These are phyloP conservation scores for Conomelus anceps DNA, from an alignment of 2,888 invertebrate species.

Conservation along the genomic window DNA sequence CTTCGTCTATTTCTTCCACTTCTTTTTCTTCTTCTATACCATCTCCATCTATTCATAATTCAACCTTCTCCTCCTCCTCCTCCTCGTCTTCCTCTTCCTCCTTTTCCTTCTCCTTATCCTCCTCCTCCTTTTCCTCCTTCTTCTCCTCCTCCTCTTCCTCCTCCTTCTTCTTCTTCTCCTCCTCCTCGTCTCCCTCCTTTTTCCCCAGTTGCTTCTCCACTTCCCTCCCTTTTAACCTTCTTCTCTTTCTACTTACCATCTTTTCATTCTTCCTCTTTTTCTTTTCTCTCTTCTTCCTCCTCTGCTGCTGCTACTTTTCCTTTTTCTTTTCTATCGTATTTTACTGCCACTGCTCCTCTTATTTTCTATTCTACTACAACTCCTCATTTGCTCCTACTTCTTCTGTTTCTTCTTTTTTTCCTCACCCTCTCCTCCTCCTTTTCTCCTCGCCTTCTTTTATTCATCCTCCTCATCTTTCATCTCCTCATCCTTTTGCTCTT, in stretches of 20 bases:
- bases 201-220: background rate
- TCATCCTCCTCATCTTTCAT: too few species aligned
- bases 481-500: too few species aligned
- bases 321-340: too few species aligned
- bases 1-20: background rate
- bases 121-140: background rate
- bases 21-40: background rate
- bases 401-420: background rate
- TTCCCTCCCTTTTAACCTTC: background rate
- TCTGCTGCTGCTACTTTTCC: too few species aligned
- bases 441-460: too few species aligned
- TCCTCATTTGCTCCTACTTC: too few species aligned
- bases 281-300: background rate
- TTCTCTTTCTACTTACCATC: background rate
- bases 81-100: background rate
- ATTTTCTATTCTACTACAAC: too few species aligned
- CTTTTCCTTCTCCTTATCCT: background rate
- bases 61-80: too few species aligned
- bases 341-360: too few species aligned
- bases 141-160: too few species aligned
- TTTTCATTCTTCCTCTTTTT: background rate
- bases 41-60: background rate
- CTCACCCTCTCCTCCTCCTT: background rate
- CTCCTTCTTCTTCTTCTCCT: background rate
- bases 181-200: background rate